Percentiles rank a stretch among this genome's conserved stretches.
Conservation (phyloP, 2,797 vertebrate species). For the Hapalemur alaotrensis region DNA sequence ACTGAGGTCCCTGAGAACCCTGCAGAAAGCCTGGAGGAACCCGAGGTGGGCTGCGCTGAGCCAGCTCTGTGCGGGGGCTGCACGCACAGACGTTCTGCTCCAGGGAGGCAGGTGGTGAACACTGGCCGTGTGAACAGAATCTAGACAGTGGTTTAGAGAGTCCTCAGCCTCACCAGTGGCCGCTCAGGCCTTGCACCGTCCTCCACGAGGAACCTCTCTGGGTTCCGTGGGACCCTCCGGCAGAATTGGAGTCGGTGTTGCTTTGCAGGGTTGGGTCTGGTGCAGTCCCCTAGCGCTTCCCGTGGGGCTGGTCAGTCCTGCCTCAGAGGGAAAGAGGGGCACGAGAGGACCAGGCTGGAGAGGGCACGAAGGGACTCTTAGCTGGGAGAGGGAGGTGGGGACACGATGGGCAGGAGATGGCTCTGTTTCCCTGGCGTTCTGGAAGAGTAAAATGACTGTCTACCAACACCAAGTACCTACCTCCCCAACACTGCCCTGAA, state of each 20-base stretch:
- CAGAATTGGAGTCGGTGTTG: neutral
- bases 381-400: neutral
- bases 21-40: neutral
- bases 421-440: neutral
- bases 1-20: neutral
- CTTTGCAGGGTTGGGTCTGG: neutral
- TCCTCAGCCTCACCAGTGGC: neutral
- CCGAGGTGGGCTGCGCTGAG: fast-evolving
- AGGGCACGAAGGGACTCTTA: neutral
- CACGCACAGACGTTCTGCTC: fast-evolving
- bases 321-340: neutral
- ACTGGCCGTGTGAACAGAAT: neutral
- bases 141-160: neutral
- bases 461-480: too few species aligned
- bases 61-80: neutral
- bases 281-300: neutral
- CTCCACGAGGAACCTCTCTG: neutral
- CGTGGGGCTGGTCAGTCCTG: neutral
- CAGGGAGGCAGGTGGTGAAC: fast-evolving
- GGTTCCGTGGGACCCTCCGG: neutral
- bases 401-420: neutral
- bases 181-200: neutral
- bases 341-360: neutral
- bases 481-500: neutral
- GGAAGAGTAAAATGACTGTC: neutral